Conservation (phyloP, 2,113 vertebrate species). For the Tricholaema leucomelas region DNA sequence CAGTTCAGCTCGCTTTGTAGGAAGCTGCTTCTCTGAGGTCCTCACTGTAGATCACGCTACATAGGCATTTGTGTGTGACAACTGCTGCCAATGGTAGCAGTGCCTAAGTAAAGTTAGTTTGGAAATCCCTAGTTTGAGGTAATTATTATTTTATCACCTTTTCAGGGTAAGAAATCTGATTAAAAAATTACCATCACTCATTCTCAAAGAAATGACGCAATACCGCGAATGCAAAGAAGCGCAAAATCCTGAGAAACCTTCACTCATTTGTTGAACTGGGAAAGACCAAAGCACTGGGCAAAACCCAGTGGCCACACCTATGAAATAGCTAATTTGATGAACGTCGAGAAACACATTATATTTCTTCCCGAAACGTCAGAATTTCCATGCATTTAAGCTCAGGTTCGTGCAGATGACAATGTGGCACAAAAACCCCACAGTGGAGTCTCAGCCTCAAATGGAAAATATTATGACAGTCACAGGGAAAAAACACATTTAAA, state of each 20-base stretch:
- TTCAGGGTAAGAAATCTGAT: neutral
- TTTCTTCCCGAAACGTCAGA: constrained; percentile 53
- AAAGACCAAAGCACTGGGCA: constrained; percentile 48
- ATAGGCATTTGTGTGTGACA: fast-evolving
- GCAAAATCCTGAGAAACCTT: constrained; percentile 5
- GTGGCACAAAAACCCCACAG: constrained; percentile 59
- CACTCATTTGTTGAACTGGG: neutral
- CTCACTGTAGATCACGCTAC: neutral
- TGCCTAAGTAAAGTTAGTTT: neutral
- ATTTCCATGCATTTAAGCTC: constrained; percentile 53
- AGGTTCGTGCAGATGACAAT: constrained; percentile 37
- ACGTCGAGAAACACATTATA: neutral
- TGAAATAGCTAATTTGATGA: neutral
- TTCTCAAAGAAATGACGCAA: neutral
- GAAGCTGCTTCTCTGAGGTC: neutral
- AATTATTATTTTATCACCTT: neutral
- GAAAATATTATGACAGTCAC: constrained; percentile 61
- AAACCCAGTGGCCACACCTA: constrained; percentile 27
- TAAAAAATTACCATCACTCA: neutral
- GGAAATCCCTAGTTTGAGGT: neutral
- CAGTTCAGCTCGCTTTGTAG: neutral
- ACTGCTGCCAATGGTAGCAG: fast-evolving
- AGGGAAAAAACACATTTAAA: constrained; percentile 51
- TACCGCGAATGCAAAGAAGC: neutral
- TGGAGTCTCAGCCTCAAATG: constrained; percentile 55